These are phyloP conservation scores for Philotrypesis tridentata DNA, from an alignment of 1,140 invertebrate species.

Conservation along the genomic window DNA sequence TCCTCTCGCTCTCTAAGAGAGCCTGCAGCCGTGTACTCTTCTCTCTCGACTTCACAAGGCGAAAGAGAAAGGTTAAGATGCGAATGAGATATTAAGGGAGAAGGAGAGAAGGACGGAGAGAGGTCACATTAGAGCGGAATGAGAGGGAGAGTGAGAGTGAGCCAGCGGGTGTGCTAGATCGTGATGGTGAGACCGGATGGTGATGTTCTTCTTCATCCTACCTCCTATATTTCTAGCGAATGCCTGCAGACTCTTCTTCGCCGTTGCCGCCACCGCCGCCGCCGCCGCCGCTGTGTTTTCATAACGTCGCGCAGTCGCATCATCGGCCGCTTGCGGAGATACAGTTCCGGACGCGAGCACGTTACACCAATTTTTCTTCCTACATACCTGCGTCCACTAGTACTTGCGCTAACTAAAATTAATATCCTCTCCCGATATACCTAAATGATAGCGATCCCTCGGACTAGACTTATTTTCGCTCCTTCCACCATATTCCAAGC, in stretches of 20 bases:
- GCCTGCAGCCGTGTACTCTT: background rate
- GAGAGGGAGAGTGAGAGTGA: slow-evolving; percentile 38
- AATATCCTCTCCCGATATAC: no score
- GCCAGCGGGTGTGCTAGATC: background rate
- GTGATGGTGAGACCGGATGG: slow-evolving; percentile 39
- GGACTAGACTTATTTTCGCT: background rate
- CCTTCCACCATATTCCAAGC: background rate
- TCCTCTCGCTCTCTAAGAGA: slow-evolving; percentile 38
- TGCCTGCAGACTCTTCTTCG: slow-evolving; percentile 20
- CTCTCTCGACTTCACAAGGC: background rate
- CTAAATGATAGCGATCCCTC: no score
- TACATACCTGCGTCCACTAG: no score
- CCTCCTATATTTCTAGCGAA: slow-evolving; percentile 18
- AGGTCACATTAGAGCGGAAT: slow-evolving; percentile 32
- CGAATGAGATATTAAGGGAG: slow-evolving; percentile 44
- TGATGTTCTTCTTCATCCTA: slow-evolving; percentile 36
- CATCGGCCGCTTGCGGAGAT: slow-evolving; percentile 28
- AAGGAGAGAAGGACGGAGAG: slow-evolving; percentile 32
- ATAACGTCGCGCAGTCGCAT: slow-evolving; percentile 40
- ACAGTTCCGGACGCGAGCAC: slow-evolving; percentile 19
- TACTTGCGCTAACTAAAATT: no score
- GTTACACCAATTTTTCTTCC: no score
- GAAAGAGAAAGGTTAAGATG: slow-evolving; percentile 48
- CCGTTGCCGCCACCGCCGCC: no score
- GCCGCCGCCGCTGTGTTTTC: slow-evolving; percentile 35